These are phyloP conservation scores for Chiloscyllium punctatum DNA, from an alignment of 2,797 vertebrate genomes.

Conservation along the genomic window DNA sequence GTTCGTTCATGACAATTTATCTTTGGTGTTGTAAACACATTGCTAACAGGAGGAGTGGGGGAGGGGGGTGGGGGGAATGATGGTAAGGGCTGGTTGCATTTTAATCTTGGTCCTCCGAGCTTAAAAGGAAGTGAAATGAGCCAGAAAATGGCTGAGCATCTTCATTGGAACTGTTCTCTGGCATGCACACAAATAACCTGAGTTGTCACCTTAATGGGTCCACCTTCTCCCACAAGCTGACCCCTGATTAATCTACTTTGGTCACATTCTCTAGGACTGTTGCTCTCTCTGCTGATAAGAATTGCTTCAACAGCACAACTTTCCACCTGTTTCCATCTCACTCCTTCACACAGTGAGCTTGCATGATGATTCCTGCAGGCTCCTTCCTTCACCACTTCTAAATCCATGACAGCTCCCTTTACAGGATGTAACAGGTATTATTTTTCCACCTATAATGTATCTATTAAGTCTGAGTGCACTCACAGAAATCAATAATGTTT, in stretches of 20 bases:
- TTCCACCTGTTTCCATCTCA: not conserved
- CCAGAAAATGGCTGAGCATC: not conserved
- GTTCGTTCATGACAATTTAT: not conserved
- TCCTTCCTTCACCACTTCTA: not conserved
- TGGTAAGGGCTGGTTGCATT: not conserved
- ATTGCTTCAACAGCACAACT: not conserved
- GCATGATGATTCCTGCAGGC: not conserved
- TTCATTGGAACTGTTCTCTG: not conserved
- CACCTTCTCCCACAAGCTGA: not conserved
- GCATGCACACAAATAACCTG: not conserved
- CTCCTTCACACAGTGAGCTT: not conserved
- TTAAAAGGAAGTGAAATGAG: not conserved
- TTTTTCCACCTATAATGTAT: not conserved
- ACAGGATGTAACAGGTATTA: not conserved
- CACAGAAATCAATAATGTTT: not conserved
- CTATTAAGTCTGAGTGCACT: not conserved
- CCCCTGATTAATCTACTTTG: not conserved
- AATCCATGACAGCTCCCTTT: not conserved
- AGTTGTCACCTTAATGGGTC: not conserved
- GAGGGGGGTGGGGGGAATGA: too few relatives aligned
- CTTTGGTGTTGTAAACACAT: not conserved
- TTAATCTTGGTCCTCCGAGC: not conserved
- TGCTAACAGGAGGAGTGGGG: too few relatives aligned
- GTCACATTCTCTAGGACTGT: not conserved
- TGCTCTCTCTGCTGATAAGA: not conserved